phyloP scores from a whole-genome alignment of 2,888 invertebrate genomes.

The Lycophotia porphyrea region DNA sequence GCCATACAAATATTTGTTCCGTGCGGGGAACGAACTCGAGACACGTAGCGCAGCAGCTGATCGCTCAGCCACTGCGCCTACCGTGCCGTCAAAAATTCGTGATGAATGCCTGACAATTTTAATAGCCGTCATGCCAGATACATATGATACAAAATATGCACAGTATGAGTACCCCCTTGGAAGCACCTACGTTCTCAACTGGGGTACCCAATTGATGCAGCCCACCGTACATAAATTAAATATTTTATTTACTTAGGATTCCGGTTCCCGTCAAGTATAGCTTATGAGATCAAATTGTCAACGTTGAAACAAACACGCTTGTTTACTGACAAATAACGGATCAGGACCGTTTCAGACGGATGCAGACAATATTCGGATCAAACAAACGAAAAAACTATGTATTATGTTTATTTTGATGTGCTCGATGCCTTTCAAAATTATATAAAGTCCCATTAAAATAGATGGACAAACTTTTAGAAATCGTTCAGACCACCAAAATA shows the following conservation, averaged over 20 bases:
- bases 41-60: no score
- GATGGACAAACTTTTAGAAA: no score
- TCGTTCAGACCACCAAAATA: no score
- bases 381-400: constrained; percentile 3
- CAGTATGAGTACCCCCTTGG: no score
- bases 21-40: no score
- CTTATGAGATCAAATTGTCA: constrained; percentile 10
- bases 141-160: neutral
- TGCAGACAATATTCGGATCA: constrained; percentile 7
- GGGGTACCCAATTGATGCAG: no score
- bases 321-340: constrained; percentile 24
- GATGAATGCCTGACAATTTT: neutral
- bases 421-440: neutral
- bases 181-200: no score
- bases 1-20: no score
- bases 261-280: neutral
- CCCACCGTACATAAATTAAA: constrained; percentile 32
- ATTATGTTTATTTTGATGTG: constrained; percentile 9
- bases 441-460: no score
- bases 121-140: neutral
- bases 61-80: no score
- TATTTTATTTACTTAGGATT: constrained; percentile 48
- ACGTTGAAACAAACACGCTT: constrained; percentile 20
- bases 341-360: neutral
- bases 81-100: neutral